Evolutionary conservation across 2,888 invertebrate species (phyloP).

Genomic region (Protophormia terraenovae): DNA sequence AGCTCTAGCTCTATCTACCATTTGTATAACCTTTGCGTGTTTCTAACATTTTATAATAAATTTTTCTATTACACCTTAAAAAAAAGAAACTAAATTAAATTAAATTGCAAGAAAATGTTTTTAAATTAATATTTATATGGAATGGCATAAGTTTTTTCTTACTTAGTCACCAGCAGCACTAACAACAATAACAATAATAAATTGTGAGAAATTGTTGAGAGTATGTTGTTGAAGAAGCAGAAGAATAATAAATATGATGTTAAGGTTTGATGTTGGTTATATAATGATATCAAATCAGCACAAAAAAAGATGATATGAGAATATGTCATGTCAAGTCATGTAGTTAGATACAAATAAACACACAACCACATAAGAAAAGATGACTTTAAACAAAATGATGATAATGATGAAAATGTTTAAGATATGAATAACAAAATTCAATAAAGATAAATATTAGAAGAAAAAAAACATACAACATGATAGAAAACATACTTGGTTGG

Average conservation of each 20-base stretch:
- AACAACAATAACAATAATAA: too few relatives aligned
- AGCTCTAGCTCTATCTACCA: not conserved
- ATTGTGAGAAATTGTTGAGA: too few relatives aligned
- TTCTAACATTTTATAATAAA: constrained; percentile 5
- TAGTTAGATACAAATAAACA: not conserved
- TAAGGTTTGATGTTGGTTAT: not conserved
- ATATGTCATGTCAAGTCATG: not conserved
- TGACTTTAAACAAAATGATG: constrained; percentile 16
- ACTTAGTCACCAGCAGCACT: too few relatives aligned
- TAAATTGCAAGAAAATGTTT: not conserved
- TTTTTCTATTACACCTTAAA: constrained; percentile 12
- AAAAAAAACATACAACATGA: not conserved
- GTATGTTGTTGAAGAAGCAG: not conserved
- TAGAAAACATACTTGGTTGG: too few relatives aligned
- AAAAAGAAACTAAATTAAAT: not conserved
- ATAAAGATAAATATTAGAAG: not conserved
- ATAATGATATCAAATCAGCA: constrained; percentile 22
- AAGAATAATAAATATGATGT: not conserved
- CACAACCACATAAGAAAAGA: not conserved
- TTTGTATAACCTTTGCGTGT: constrained; percentile 46
- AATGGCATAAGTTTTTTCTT: not conserved
- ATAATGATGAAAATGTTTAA: not conserved
- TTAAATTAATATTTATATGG: not conserved
- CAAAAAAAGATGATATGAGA: constrained; percentile 29
- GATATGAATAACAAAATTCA: not conserved